These are phyloP conservation scores for Neostethus bicornis DNA, from an alignment of 2,797 vertebrate species.

Conservation along the genomic window DNA sequence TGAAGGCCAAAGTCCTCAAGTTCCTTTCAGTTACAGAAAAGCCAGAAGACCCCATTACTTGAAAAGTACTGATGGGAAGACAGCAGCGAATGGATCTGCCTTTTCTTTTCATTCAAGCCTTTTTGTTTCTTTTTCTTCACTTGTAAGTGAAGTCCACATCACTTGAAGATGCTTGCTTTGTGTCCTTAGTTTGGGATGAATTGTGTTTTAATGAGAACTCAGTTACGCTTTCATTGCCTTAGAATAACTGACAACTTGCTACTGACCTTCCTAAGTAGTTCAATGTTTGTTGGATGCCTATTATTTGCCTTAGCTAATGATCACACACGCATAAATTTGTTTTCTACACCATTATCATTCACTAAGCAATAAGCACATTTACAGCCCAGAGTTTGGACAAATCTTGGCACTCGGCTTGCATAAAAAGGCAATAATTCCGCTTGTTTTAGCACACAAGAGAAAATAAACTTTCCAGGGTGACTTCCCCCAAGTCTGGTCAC, in stretches of 20 bases:
- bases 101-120: conserved; percentile 22
- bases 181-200: conserved; percentile 4
- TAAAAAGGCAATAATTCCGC: conserved; percentile 22
- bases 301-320: background rate
- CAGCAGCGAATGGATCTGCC: conserved; percentile 27
- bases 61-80: conserved; percentile 42
- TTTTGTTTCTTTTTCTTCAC: conserved; percentile 24
- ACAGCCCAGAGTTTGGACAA: conserved; percentile 24
- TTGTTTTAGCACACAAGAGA: conserved; percentile 37
- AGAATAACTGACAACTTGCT: background rate
- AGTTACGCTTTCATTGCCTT: background rate
- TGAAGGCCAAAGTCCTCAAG: conserved; percentile 65
- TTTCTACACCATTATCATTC: background rate
- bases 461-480: conserved; percentile 45
- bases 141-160: conserved; percentile 6
- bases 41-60: conserved; percentile 62
- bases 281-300: background rate
- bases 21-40: conserved; percentile 57
- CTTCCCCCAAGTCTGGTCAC: conserved; percentile 38
- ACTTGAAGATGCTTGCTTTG: conserved; percentile 19
- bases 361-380: conserved; percentile 26
- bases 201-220: conserved; percentile 2
- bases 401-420: conserved; percentile 4
- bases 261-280: conserved; percentile 1
- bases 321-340: conserved; percentile 3